Evolutionary conservation across 2,797 vertebrate species (phyloP).

Genomic region (Hydrolagus colliei): DNA sequence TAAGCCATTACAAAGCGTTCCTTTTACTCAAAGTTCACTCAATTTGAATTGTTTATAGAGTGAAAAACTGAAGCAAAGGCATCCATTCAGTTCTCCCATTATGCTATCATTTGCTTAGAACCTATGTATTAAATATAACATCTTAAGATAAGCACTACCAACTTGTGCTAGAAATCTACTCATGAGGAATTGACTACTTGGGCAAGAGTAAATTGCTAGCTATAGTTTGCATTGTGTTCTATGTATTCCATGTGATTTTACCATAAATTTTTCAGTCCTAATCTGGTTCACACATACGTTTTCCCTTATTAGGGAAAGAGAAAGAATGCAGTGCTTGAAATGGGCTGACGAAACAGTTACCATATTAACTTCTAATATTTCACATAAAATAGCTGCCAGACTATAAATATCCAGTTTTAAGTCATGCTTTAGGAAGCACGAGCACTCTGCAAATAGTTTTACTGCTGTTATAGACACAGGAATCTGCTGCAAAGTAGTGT

Average conservation of each 20-base stretch:
- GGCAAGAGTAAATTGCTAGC: not conserved
- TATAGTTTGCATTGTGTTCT: not conserved
- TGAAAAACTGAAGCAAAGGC: too few species aligned
- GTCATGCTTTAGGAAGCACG: constrained; percentile 24
- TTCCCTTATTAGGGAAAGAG: constrained; percentile 18
- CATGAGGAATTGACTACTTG: not conserved
- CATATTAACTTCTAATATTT: constrained; percentile 29
- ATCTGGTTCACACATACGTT: not conserved
- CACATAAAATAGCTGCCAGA: constrained; percentile 25
- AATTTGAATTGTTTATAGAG: too few species aligned
- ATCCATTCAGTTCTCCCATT: too few species aligned
- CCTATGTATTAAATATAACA: too few species aligned
- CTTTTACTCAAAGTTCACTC: too few species aligned
- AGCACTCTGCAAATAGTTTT: constrained; percentile 1
- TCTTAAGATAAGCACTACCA: too few species aligned
- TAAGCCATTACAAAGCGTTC: too few species aligned
- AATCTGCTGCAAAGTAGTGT: constrained; percentile 5
- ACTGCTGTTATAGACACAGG: constrained; percentile 9
- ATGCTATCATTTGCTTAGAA: too few species aligned
- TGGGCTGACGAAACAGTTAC: constrained; percentile 22
- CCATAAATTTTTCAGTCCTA: not conserved
- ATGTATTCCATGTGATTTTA: not conserved
- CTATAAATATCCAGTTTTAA: constrained; percentile 30
- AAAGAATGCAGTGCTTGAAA: constrained; percentile 10
- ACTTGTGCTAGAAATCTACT: too few species aligned